Conservation (phyloP, 2,113 vertebrate species). For the Origma solitaria region DNA sequence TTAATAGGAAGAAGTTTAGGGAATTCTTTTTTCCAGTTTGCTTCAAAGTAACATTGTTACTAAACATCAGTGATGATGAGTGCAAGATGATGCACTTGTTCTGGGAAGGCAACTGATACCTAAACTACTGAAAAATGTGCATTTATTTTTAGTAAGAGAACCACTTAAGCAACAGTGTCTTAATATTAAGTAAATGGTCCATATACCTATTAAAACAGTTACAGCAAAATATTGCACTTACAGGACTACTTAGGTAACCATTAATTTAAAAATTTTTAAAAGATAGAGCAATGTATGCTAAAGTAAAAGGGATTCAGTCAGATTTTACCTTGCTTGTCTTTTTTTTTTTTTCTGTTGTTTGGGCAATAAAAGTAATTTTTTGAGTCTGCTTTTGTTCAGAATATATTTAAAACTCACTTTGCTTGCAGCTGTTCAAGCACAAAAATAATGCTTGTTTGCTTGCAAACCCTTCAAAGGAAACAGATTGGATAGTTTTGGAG, state of each 20-base stretch:
- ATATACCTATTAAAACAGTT: neutral
- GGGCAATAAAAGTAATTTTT: neutral
- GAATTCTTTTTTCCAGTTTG: slow-evolving; percentile 41
- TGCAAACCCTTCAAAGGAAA: neutral
- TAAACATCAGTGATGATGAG: neutral
- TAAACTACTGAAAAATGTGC: neutral
- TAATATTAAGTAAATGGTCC: neutral
- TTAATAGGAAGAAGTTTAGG: slow-evolving; percentile 66
- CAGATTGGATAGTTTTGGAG: neutral
- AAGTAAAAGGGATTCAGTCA: neutral
- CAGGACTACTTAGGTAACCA: neutral
- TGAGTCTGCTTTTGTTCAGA: neutral
- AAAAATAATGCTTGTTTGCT: neutral
- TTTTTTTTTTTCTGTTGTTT: too few species aligned
- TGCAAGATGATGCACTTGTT: neutral
- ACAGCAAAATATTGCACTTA: neutral
- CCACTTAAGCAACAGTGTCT: neutral
- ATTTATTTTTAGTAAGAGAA: neutral
- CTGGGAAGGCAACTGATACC: neutral
- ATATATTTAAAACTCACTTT: neutral
- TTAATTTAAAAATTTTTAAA: neutral
- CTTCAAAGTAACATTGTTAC: slow-evolving; percentile 32
- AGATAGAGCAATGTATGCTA: neutral
- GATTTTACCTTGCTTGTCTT: neutral
- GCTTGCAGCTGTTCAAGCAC: neutral